Conservation (phyloP, 2,797 vertebrate species). For the Sylvia borin region DNA sequence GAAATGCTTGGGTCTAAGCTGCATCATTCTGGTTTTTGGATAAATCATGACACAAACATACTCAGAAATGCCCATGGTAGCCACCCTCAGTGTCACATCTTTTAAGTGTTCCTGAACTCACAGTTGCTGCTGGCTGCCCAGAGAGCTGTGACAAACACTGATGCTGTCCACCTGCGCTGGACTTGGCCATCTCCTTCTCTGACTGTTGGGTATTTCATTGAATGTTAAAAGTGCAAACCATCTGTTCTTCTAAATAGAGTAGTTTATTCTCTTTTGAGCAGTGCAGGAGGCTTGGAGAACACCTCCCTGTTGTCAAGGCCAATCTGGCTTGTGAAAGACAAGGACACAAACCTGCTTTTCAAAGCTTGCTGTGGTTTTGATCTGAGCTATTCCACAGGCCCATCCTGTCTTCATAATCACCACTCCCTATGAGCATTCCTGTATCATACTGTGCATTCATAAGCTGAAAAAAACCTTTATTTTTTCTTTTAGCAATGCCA, state of each 20-base stretch:
- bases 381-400: not conserved
- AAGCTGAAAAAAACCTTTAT: not conserved
- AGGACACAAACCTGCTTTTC: not conserved
- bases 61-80: not conserved
- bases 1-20: not conserved
- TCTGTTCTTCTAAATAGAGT: not conserved
- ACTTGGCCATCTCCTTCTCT: not conserved
- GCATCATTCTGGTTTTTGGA: not conserved
- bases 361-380: not conserved
- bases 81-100: not conserved
- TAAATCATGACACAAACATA: not conserved
- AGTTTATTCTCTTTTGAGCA: not conserved
- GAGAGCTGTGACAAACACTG: not conserved
- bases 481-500: not conserved
- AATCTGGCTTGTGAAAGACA: not conserved
- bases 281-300: not conserved
- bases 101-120: not conserved
- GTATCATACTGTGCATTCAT: not conserved
- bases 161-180: not conserved
- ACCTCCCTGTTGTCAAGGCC: not conserved
- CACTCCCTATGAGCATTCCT: not conserved
- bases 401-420: not conserved
- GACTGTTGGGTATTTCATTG: not conserved
- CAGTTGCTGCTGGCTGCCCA: not conserved
- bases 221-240: not conserved